Conservation (phyloP, 2,113 vertebrate species). For the Grantiella picta region DNA sequence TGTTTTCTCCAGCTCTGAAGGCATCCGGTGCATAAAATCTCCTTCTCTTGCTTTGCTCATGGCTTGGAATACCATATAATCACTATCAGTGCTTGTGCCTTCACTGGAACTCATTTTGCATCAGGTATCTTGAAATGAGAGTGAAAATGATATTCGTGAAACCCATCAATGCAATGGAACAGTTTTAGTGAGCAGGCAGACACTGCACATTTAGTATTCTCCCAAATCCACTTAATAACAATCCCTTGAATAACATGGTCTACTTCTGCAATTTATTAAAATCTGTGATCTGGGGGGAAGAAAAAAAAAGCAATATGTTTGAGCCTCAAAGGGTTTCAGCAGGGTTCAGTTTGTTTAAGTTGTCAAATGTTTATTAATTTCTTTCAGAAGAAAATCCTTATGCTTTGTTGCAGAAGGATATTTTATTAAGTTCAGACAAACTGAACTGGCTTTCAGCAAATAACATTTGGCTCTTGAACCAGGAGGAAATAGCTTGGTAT, state of each 20-base stretch:
- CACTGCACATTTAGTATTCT: background rate
- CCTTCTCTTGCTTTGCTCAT: background rate
- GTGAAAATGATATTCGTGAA: background rate
- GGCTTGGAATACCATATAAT: background rate
- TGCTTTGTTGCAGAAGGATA: constrained; percentile 4
- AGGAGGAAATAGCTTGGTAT: constrained; percentile 14
- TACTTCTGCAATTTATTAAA: constrained; percentile 32
- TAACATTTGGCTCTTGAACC: constrained; percentile 44
- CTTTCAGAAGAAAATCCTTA: constrained; percentile 22
- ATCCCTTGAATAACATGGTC: background rate
- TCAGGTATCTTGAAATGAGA: constrained; percentile 2
- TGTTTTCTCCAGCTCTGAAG: background rate
- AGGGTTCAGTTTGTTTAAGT: constrained; percentile 52
- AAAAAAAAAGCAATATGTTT: background rate
- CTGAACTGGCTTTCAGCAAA: constrained; percentile 36
- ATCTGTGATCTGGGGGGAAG: background rate
- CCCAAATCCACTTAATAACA: background rate
- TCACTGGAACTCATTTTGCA: constrained; percentile 10
- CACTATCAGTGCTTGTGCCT: background rate
- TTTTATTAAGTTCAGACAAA: constrained; percentile 57
- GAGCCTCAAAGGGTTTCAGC: background rate
- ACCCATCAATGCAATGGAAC: background rate
- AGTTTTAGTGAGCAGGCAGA: background rate
- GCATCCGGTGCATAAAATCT: background rate
- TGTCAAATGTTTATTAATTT: constrained; percentile 63